Base-by-base conservation (phyloP, 2,113 vertebrate species). In the Scomber japonicus region DNA sequence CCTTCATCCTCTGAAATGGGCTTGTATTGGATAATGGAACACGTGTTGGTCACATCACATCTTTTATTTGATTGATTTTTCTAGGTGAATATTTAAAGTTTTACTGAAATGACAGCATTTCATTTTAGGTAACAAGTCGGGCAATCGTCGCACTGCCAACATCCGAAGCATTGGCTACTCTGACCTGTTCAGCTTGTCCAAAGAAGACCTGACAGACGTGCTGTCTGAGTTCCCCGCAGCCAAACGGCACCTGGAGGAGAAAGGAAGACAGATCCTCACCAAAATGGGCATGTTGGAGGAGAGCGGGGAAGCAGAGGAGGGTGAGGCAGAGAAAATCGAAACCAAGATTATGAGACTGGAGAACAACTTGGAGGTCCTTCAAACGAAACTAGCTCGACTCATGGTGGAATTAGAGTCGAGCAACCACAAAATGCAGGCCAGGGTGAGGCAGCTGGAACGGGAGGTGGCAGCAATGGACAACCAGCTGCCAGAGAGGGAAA, bases 91-190 rank as follows among this genome's bases (percentile, higher is more conserved):
- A 55, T 15, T 67, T 19, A 27, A 44, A 2, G 5, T 15, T 66
- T 31, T 51, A 35, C 31, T 15, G 9, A n/a, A 35, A 60, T 75
- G 12, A 2, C 40, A 48, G 17, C 5, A 1, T 85, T 70, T 71
- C 2, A 3, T 82, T 61, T 24, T 70, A 99, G 98, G 97, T 17
- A 99, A 97, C 93, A 95, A 81, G 71, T 96, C 95, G 0, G 97
- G 97, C 50, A 99, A 98, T 85, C 96, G 97, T 2, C 95, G 97
- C 67, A 99, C 97, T 0, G 98, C 98, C 70, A 97, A 97, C 86
- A 98, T 99, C 90, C 92, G 95, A 57, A 99, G 98, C 93, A 95
- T 97, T 0, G 97, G 97, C 4, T 95, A 97, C 88, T 98, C 97
- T 0, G 97, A 99, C 91, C 95, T 99, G 1, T 98, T 98, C 93